phyloP scores from a whole-genome alignment of 2,888 invertebrate species.

The Pocota personata region DNA sequence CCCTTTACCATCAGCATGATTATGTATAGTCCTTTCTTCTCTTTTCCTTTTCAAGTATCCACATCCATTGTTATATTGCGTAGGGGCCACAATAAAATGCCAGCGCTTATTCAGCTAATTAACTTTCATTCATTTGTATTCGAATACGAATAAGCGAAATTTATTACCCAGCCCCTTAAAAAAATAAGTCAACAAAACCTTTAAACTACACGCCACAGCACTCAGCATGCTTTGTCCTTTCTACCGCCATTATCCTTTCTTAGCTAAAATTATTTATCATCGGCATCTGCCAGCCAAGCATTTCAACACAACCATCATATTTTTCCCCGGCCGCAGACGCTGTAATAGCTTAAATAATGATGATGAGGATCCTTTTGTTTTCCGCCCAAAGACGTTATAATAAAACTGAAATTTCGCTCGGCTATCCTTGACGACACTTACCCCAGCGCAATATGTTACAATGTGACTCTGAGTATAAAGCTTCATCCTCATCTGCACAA shows the following conservation, averaged over 20 bases:
- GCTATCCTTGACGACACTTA: constrained; percentile 4
- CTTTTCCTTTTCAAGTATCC: not conserved
- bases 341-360: constrained; percentile 37
- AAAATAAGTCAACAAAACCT: not conserved
- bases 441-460: constrained; percentile 26
- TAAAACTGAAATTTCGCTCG: not conserved
- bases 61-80: not conserved
- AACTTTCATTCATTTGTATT: constrained; percentile 33
- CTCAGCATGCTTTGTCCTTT: constrained; percentile 2
- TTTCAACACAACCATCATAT: constrained; percentile 7
- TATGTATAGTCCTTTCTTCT: not conserved
- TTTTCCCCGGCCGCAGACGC: constrained; percentile 14
- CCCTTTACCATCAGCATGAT: not conserved
- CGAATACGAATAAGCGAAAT: constrained; percentile 22
- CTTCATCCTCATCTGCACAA: not conserved
- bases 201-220: not conserved
- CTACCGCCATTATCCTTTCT: not conserved
- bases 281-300: constrained; percentile 39
- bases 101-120: constrained; percentile 9
- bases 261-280: constrained; percentile 35
- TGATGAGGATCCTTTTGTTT: constrained; percentile 46
- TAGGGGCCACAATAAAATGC: not conserved
- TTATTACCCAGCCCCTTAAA: constrained; percentile 7
- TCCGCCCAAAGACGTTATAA: not conserved
- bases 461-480: not conserved